Conservation (phyloP, 2,888 invertebrate genomes). For the Perizoma affinitatum region DNA sequence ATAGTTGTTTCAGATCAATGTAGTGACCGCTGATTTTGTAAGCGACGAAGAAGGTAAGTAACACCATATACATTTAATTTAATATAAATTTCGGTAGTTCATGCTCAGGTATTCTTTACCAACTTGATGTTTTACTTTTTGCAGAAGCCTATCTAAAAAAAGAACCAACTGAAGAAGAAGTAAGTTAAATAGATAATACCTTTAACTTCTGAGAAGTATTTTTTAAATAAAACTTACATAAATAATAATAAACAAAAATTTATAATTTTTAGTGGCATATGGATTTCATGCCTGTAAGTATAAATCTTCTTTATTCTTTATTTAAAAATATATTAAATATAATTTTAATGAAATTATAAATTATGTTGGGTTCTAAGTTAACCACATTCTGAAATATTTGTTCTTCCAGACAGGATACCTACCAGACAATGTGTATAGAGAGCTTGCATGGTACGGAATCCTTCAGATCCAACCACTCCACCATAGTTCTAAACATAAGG, state of each 20-base stretch:
- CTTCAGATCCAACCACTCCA: slow-evolving; percentile 76
- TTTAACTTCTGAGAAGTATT: no score
- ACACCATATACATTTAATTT: not conserved
- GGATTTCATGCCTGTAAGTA: slow-evolving; percentile 77
- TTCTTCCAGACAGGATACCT: slow-evolving; percentile 71
- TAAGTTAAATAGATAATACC: slow-evolving; percentile 34
- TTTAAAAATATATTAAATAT: no score
- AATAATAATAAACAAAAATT: not conserved
- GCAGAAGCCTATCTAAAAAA: slow-evolving; percentile 46
- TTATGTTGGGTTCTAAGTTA: not conserved
- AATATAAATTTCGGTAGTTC: no score
- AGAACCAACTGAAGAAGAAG: slow-evolving; percentile 70
- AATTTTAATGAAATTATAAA: no score
- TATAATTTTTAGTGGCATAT: slow-evolving; percentile 67
- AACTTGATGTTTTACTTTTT: slow-evolving; percentile 1
- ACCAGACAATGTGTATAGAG: slow-evolving; percentile 76
- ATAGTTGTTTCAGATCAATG: slow-evolving; percentile 22
- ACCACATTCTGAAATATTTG: not conserved
- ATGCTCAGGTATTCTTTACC: no score
- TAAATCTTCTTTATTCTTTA: not conserved
- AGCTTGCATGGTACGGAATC: slow-evolving; percentile 79
- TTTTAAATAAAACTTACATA: not conserved
- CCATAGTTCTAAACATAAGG: slow-evolving; percentile 73
- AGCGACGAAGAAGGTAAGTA: slow-evolving; percentile 39
- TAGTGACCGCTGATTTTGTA: slow-evolving; percentile 28